Evolutionary conservation across 1,140 invertebrate genomes (phyloP).

Genomic region (Meloidogyne chitwoodi): DNA sequence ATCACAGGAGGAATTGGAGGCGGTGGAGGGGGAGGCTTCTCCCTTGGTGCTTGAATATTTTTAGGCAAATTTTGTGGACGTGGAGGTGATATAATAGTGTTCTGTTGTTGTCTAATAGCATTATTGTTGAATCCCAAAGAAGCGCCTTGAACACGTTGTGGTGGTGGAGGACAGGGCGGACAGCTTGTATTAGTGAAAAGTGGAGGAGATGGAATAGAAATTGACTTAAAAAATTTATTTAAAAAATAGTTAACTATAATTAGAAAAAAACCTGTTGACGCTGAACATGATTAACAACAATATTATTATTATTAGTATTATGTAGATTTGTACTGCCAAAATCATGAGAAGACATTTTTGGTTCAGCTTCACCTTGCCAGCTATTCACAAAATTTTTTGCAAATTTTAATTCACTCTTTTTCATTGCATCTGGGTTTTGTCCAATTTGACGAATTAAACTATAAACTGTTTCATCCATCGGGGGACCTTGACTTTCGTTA

Average conservation of each 20-base stretch:
- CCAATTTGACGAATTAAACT: neutral
- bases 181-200: neutral
- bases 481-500: slow-evolving; percentile 1
- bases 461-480: slow-evolving; percentile 16
- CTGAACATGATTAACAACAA: neutral
- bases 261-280: neutral
- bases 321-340: neutral
- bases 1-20: slow-evolving; percentile 4
- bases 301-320: neutral
- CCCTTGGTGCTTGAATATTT: neutral
- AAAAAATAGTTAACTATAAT: neutral
- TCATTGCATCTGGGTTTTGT: slow-evolving; percentile 18
- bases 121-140: slow-evolving; percentile 6
- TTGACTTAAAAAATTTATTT: neutral
- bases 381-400: slow-evolving; percentile 17
- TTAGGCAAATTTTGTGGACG: neutral
- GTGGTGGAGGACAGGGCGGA: slow-evolving; percentile 15
- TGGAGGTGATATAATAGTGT: neutral
- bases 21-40: slow-evolving; percentile 20
- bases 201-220: neutral
- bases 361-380: neutral
- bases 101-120: neutral
- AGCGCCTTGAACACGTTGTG: slow-evolving; percentile 10
- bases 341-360: slow-evolving; percentile 6
- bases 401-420: slow-evolving; percentile 25